Evolutionary conservation across 2,113 vertebrate genomes (phyloP).

Genomic region (Neomonachus schauinslandi): DNA sequence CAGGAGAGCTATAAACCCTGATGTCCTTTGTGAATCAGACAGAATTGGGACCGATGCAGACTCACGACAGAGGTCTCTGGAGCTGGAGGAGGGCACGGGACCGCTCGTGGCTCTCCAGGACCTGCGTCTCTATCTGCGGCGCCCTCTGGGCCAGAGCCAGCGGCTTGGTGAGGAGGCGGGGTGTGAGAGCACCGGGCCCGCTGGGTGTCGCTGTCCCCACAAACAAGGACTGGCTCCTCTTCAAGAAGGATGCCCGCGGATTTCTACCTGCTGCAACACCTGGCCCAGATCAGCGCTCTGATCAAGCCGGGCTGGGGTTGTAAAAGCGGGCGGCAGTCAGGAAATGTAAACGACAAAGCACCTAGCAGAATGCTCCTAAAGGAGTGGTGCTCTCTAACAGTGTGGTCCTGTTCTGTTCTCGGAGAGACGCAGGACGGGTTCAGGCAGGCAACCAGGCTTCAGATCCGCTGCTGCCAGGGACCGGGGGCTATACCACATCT

Average conservation of each 20-base stretch:
- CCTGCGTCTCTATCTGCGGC: background rate
- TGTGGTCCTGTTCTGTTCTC: accelerated
- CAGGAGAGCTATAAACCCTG: background rate
- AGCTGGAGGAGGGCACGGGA: background rate
- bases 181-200: background rate
- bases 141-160: background rate
- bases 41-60: background rate
- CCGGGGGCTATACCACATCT: accelerated
- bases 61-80: background rate
- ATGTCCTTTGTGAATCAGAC: background rate
- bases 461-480: background rate
- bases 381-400: background rate
- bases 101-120: background rate
- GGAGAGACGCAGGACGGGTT: accelerated
- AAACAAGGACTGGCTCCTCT: background rate
- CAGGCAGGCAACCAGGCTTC: background rate
- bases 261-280: background rate
- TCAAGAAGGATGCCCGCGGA: accelerated
- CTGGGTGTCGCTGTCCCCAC: background rate
- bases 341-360: background rate
- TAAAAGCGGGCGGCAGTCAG: background rate
- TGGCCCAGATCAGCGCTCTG: background rate
- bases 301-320: background rate
- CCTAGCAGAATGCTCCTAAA: background rate
- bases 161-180: background rate